These are phyloP conservation scores for Onychomys torridus DNA, from an alignment of 2,797 vertebrate genomes.

Conservation along the genomic window DNA sequence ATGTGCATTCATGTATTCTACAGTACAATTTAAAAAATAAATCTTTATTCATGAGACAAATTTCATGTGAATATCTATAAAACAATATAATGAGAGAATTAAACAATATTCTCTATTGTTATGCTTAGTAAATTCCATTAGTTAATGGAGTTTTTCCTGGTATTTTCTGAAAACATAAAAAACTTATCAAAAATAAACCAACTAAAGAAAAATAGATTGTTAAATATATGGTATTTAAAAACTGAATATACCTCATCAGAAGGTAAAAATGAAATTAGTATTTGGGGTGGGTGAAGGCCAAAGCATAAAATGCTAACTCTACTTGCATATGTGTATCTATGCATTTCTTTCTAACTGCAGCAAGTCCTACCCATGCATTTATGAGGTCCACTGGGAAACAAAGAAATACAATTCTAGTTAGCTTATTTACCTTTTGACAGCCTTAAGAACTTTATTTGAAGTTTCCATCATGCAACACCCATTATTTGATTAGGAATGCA, in stretches of 20 bases:
- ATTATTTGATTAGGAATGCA: slow-evolving; percentile 79
- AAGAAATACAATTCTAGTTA: slow-evolving; percentile 72
- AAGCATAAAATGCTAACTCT: not conserved
- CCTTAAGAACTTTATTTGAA: slow-evolving; percentile 80
- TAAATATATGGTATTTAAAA: not conserved
- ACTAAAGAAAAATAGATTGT: not conserved
- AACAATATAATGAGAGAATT: not conserved
- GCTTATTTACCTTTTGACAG: slow-evolving; percentile 80
- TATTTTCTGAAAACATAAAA: not conserved
- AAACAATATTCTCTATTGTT: not conserved
- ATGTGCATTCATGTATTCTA: not conserved
- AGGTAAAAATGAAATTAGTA: not conserved
- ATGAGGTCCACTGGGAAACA: slow-evolving; percentile 60
- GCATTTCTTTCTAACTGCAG: slow-evolving; percentile 36
- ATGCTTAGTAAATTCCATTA: not conserved
- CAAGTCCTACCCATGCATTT: slow-evolving; percentile 20
- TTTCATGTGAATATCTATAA: not conserved
- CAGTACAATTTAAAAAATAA: not conserved
- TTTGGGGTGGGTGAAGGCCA: not conserved
- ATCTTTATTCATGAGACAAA: not conserved
- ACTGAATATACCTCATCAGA: not conserved
- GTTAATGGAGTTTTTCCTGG: not conserved
- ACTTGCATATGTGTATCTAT: slow-evolving; percentile 13
- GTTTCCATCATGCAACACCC: slow-evolving; percentile 75
- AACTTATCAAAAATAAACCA: not conserved